Percentiles rank a stretch among this genome's conserved stretches.
Evolutionary conservation across 2,113 vertebrate genomes (phyloP).

Genomic region (Donacobius atricapilla): DNA sequence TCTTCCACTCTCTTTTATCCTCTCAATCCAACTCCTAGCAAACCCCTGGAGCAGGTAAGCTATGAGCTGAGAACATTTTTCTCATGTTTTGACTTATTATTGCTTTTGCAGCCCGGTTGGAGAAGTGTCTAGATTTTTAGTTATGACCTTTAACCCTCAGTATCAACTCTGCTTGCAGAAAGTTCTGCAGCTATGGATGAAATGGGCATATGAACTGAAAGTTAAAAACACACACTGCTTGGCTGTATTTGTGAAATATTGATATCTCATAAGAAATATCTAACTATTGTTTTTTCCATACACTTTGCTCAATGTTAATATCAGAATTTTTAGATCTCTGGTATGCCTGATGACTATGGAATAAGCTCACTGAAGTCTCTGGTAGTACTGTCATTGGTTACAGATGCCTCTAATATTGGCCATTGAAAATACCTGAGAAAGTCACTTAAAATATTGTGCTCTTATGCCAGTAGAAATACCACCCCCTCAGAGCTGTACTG

Average conservation of each 20-base stretch:
- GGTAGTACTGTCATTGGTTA: background rate
- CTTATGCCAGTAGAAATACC: background rate
- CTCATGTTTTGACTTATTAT: constrained; percentile 46
- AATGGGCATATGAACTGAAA: background rate
- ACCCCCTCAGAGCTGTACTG: background rate
- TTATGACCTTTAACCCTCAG: constrained; percentile 30
- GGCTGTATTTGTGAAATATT: background rate
- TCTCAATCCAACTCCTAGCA: constrained; percentile 26
- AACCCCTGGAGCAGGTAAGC: constrained; percentile 62
- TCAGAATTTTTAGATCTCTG: background rate
- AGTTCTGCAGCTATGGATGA: background rate
- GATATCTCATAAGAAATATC: background rate
- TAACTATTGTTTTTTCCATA: background rate
- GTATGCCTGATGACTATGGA: background rate
- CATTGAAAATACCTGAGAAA: background rate
- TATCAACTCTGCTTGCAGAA: background rate
- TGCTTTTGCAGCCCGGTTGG: constrained; percentile 34
- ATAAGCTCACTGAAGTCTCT: background rate
- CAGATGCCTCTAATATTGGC: background rate
- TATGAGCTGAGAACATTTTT: constrained; percentile 8
- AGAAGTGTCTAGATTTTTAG: constrained; percentile 17
- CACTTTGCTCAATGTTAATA: background rate
- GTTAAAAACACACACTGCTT: background rate
- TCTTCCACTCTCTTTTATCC: constrained; percentile 50
- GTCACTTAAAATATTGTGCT: background rate